These are phyloP conservation scores for Cathartes aura DNA, from an alignment of 2,113 vertebrate species.

Conservation along the genomic window DNA sequence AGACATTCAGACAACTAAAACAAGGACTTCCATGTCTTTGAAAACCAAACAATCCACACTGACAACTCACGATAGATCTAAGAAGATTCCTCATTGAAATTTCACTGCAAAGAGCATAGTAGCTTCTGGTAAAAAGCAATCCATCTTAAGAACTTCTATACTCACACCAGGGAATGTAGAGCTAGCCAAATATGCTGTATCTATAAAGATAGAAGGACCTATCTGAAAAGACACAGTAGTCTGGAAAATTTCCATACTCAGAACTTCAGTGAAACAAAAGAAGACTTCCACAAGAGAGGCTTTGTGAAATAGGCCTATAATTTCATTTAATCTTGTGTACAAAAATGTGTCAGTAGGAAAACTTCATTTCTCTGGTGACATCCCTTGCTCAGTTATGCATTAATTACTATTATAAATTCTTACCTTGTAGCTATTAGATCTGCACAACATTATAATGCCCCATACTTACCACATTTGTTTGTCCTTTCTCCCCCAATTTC, in stretches of 20 bases:
- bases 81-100: not conserved
- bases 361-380: not conserved
- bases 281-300: not conserved
- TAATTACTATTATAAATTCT: conserved; percentile 19
- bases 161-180: not conserved
- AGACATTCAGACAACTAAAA: not conserved
- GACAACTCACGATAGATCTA: fast-evolving
- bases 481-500: not conserved
- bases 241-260: not conserved
- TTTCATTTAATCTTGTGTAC: conserved; percentile 4
- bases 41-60: not conserved
- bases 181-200: not conserved
- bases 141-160: not conserved
- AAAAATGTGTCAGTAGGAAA: not conserved
- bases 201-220: not conserved
- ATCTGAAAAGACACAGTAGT: not conserved
- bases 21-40: not conserved
- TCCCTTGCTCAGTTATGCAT: not conserved
- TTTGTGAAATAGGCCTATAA: not conserved
- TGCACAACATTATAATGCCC: not conserved
- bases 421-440: conserved; percentile 2
- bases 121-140: not conserved
- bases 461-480: not conserved
- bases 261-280: not conserved
- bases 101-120: not conserved